These are phyloP conservation scores for Dromiciops gliroides DNA, from an alignment of 2,113 vertebrate genomes.

Conservation along the genomic window DNA sequence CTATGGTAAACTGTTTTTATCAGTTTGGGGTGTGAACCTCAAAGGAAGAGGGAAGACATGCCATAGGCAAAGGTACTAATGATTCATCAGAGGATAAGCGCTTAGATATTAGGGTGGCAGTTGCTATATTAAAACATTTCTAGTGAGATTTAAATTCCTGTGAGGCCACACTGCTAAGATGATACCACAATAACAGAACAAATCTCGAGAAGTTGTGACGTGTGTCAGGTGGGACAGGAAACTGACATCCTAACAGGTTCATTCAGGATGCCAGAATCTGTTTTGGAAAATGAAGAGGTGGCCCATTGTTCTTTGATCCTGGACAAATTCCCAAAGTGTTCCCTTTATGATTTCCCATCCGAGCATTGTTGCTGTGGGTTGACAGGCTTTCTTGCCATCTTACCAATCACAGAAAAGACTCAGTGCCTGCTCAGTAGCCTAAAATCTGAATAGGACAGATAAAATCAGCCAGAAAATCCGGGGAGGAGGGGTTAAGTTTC, in stretches of 20 bases:
- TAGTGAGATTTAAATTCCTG: background rate
- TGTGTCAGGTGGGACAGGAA: slow-evolving; percentile 50
- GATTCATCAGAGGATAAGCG: background rate
- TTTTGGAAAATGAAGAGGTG: slow-evolving; percentile 18
- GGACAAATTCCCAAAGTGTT: slow-evolving; percentile 1
- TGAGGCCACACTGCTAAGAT: slow-evolving; percentile 45
- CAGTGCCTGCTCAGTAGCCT: background rate
- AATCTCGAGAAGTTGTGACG: slow-evolving; percentile 12
- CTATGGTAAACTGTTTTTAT: slow-evolving; percentile 13
- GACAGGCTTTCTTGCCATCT: background rate
- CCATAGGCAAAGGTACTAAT: background rate
- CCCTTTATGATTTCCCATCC: background rate
- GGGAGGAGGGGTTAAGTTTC: background rate
- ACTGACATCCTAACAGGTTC: slow-evolving; percentile 3
- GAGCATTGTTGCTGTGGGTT: background rate
- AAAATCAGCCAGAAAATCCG: background rate
- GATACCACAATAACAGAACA: slow-evolving; percentile 32
- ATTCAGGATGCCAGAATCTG: background rate
- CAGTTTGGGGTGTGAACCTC: slow-evolving; percentile 27
- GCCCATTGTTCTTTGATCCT: background rate
- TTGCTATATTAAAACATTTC: background rate
- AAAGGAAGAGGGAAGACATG: slow-evolving; percentile 32
- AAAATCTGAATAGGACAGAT: background rate
- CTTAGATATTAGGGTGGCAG: background rate
- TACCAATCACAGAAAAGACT: background rate